phyloP scores from a whole-genome alignment of 2,888 invertebrate species.

The Apomyelois bistriatella region DNA sequence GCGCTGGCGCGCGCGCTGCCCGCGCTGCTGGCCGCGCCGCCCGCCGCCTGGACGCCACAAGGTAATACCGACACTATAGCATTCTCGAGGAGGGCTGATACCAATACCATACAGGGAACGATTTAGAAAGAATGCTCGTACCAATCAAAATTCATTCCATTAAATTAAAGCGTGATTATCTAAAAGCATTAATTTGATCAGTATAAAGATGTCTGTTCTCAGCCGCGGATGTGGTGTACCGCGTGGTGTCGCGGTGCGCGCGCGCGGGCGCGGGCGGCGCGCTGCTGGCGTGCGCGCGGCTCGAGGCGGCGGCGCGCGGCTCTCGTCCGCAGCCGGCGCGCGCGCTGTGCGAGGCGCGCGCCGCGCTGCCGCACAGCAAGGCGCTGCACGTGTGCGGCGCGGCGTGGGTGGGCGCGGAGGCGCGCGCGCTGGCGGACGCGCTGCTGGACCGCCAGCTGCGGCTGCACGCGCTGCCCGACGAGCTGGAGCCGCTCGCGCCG shows the following conservation, averaged over 20 bases:
- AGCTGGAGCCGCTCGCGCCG: constrained; percentile 70
- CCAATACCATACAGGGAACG: no score
- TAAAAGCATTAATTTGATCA: no score
- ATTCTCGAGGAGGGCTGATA: no score
- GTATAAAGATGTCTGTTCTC: no score
- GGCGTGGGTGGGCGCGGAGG: constrained; percentile 64
- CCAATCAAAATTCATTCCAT: no score
- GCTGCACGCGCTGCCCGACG: constrained; percentile 87
- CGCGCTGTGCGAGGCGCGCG: constrained; percentile 75
- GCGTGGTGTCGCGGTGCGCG: constrained; percentile 22
- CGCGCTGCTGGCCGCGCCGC: constrained; percentile 20
- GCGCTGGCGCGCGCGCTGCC: constrained; percentile 22
- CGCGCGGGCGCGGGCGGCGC: constrained; percentile 19
- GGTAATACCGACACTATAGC: not conserved
- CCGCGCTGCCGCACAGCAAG: constrained; percentile 54
- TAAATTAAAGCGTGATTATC: no score
- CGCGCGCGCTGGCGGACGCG: constrained; percentile 85
- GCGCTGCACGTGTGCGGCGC: constrained; percentile 53
- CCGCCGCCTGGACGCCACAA: constrained; percentile 20
- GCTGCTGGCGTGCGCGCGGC: constrained; percentile 16
- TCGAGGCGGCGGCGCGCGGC: constrained; percentile 25
- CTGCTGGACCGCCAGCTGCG: constrained; percentile 87
- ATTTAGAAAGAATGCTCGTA: no score
- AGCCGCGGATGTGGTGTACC: constrained; percentile 18
- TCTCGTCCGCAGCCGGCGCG: constrained; percentile 28